Base-by-base conservation (phyloP, 2,113 vertebrate species). In the Trogon surrucura region DNA sequence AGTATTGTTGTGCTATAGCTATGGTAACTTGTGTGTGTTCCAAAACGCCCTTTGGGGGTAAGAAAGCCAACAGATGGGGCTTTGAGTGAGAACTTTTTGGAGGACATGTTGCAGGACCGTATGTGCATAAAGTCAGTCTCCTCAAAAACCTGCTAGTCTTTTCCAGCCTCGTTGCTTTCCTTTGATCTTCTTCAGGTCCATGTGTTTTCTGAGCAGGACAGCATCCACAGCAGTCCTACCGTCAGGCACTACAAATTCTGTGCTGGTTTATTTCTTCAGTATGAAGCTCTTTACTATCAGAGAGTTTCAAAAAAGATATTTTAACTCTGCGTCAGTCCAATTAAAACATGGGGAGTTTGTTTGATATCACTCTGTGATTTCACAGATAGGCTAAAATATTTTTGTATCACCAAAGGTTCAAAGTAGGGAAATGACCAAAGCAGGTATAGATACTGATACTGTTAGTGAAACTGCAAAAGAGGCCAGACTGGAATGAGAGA, bases 171-270 rank as follows among this genome's bases (percentile, higher is more conserved):
- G 9, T 85, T 78, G 47, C 48, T 91, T 91, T 53, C 72, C 85
- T 96, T 96, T 95, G 88, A 93, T 92, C 91, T 90, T 88, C 71
- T 80, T 69, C 32, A 71, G 51, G 41, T 41, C 72, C 72, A 50
- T 34, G 38, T 88, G 77, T 81, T 93, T 93, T 81, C 82, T 67
- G 47, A 92, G 51, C 65, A 83, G 69, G 82, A 53, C 60, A 57
- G 44, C 60, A 93, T 74, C 51, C 56, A 25, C 78, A 41, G 36
- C 36, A n/a, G 17, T 56, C 75, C 26, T 51, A 6, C 19, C 34
- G 32, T 38, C 74, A 85, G 56, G 44, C 85, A 83, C 4, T 64
- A 69, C 62, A 65, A 90, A 88, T 66, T 71, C 77, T 69, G 19
- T 53, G 38, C 56, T 90, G 7, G 60, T 75, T 82, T 9, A 54